Evolutionary conservation across 1,140 invertebrate species (phyloP).

Genomic region (Drosophila pruinosa): DNA sequence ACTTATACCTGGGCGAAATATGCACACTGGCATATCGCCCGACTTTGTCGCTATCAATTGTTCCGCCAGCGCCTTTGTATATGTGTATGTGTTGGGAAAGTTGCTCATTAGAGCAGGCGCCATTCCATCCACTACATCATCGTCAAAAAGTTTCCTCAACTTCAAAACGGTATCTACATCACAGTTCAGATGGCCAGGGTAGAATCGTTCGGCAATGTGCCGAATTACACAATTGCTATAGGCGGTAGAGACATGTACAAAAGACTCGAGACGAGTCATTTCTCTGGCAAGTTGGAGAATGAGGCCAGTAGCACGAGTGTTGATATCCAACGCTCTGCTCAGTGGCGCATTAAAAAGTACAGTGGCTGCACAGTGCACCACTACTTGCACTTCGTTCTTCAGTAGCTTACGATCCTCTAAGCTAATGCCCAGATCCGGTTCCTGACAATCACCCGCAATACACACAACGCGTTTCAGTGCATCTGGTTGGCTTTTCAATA

Average conservation of each 20-base stretch:
- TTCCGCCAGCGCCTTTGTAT: slow-evolving; percentile 92
- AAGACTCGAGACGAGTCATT: slow-evolving; percentile 87
- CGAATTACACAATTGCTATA: slow-evolving; percentile 87
- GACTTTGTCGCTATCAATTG: slow-evolving; percentile 86
- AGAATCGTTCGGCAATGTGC: slow-evolving; percentile 88
- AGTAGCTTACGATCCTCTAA: slow-evolving; percentile 83
- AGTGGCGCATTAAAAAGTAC: slow-evolving; percentile 91
- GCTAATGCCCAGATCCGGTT: slow-evolving; percentile 87
- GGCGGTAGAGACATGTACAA: slow-evolving; percentile 90
- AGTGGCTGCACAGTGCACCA: slow-evolving; percentile 94
- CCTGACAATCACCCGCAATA: slow-evolving; percentile 84
- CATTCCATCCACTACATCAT: slow-evolving; percentile 86
- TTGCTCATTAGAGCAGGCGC: slow-evolving; percentile 87
- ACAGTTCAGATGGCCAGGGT: slow-evolving; percentile 85
- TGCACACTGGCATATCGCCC: slow-evolving; percentile 87
- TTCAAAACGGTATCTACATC: slow-evolving; percentile 87
- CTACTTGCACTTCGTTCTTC: slow-evolving; percentile 84
- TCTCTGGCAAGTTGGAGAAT: slow-evolving; percentile 84
- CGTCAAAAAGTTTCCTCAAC: slow-evolving; percentile 82
- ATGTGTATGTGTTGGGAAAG: slow-evolving; percentile 93
- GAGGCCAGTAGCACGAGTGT: slow-evolving; percentile 85
- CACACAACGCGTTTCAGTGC: slow-evolving; percentile 56
- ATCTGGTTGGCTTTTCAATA: slow-evolving; percentile 31
- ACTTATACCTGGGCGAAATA: slow-evolving; percentile 89
- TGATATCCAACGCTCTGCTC: slow-evolving; percentile 85